Evolutionary conservation across 2,888 invertebrate species (phyloP).

Genomic region (Phyto melanocephala): DNA sequence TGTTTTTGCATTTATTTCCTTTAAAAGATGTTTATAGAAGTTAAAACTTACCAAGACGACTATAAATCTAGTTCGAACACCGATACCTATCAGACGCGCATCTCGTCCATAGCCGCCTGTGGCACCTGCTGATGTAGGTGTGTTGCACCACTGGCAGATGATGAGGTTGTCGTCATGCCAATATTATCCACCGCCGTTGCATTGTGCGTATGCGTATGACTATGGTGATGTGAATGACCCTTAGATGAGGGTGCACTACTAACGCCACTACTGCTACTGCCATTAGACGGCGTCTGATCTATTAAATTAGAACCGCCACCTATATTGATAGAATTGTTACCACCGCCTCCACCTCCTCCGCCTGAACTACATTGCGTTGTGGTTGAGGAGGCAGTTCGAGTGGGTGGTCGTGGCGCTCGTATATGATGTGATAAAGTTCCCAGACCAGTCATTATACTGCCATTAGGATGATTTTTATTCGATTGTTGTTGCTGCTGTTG

Average conservation of each 20-base stretch:
- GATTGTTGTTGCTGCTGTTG: conserved; percentile 73
- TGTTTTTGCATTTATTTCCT: not conserved
- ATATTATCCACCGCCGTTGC: conserved; percentile 76
- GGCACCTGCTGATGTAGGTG: conserved; percentile 83
- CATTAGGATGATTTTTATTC: conserved; percentile 77
- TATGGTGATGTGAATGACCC: conserved; percentile 78
- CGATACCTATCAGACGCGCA: conserved; percentile 89
- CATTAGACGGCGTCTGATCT: conserved; percentile 70
- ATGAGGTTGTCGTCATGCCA: conserved; percentile 76
- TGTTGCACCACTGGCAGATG: conserved; percentile 71
- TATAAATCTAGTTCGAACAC: conserved; percentile 79
- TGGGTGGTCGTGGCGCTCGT: conserved; percentile 78
- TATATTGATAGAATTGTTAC: conserved; percentile 53
- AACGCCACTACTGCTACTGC: conserved; percentile 77
- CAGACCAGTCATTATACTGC: conserved; percentile 73
- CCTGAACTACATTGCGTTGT: conserved; percentile 67
- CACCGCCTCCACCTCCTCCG: conserved; percentile 70
- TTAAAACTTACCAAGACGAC: conserved; percentile 76
- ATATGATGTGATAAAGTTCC: conserved; percentile 73
- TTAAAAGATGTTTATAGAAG: not conserved
- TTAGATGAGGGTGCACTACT: conserved; percentile 78
- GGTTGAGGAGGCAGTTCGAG: conserved; percentile 78
- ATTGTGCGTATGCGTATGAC: conserved; percentile 73
- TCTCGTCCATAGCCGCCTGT: conserved; percentile 92
- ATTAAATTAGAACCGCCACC: conserved; percentile 59